phyloP scores from a whole-genome alignment of 2,888 invertebrate genomes.

The Mesochorus sp. region DNA sequence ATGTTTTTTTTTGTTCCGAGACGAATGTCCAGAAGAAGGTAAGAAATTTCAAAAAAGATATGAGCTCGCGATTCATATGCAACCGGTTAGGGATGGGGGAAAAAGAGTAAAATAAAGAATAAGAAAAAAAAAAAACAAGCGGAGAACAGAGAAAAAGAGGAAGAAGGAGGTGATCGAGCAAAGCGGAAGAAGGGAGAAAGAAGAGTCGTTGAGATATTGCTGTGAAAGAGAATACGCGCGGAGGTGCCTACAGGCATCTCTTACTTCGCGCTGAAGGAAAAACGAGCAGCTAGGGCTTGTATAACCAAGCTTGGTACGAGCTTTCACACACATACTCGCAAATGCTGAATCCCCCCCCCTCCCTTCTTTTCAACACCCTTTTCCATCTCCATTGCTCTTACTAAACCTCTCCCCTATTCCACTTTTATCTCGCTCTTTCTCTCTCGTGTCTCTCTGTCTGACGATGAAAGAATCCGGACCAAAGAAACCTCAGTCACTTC shows the following conservation, averaged over 20 bases:
- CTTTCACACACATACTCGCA: conserved; percentile 7
- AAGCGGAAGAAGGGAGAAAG: background rate
- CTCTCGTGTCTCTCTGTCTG: conserved; percentile 58
- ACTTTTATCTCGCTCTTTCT: background rate
- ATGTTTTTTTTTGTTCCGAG: no score
- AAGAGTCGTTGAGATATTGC: conserved; percentile 22
- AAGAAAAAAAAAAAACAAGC: conserved; percentile 47
- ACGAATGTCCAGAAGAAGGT: background rate
- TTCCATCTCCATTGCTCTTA: background rate
- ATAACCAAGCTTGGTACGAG: conserved; percentile 17
- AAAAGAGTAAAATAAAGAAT: background rate
- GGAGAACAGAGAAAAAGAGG: no score
- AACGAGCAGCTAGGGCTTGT: conserved; percentile 38
- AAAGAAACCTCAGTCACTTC: conserved; percentile 68
- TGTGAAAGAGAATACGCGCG: conserved; percentile 1
- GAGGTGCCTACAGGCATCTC: background rate
- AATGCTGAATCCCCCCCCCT: conserved; percentile 1
- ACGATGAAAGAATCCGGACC: conserved; percentile 66
- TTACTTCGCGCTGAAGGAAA: conserved; percentile 5
- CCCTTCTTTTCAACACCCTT: conserved; percentile 40
- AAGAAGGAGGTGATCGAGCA: conserved; percentile 1
- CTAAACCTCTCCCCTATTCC: conserved; percentile 6
- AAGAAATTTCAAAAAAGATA: background rate
- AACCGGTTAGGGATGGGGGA: background rate
- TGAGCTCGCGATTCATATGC: background rate